Base-by-base conservation (phyloP, 2,888 invertebrate genomes). In the Adelognathus sp. region DNA sequence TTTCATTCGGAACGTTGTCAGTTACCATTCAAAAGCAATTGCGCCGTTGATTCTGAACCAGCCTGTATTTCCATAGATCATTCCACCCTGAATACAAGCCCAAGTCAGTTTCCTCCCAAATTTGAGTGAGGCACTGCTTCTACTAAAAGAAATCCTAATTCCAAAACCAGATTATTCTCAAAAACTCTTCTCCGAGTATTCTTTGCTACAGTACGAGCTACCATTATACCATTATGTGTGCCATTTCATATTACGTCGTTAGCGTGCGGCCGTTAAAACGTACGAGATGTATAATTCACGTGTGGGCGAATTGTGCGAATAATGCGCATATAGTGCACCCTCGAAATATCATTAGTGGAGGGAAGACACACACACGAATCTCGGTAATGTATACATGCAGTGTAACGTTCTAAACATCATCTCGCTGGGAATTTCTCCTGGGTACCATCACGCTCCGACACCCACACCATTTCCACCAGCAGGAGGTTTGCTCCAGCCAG, bases 321-420 rank as follows among this genome's bases (percentile, higher is more conserved):
- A 69, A 56, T 27, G 41, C 44, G 21, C 14, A 6, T 27, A 36
- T 11, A 60, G 33, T 46, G 33, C 18, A 44, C 33, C 69, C 70
- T 27, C 41, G 44, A 16, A 69, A 64, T 75, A 60, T 76, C 61
- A n/a, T 46, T 58, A 31, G 70, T 70, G 33, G 46, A 46, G 44
- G 58, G 33, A 60, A 70, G 31, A 60, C 44, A 56, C 58, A 27
- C 11, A 56, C 54, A 16, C n/a, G 16, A 9, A 14, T n/a, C n/a
- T n/a, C n/a, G n/a, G n/a, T n/a, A n/a, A n/a, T n/a, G n/a, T n/a
- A n/a, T n/a, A n/a, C n/a, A n/a, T n/a, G n/a, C n/a, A n/a, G n/a
- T n/a, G n/a, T n/a, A n/a, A n/a, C 41, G 46, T 70, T 70, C 33
- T 70, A 70, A 70, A 50, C 58, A 70, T 70, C 58, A 50, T 60